Conservation (phyloP, 2,113 vertebrate species). For the Halcyon malimbica region DNA sequence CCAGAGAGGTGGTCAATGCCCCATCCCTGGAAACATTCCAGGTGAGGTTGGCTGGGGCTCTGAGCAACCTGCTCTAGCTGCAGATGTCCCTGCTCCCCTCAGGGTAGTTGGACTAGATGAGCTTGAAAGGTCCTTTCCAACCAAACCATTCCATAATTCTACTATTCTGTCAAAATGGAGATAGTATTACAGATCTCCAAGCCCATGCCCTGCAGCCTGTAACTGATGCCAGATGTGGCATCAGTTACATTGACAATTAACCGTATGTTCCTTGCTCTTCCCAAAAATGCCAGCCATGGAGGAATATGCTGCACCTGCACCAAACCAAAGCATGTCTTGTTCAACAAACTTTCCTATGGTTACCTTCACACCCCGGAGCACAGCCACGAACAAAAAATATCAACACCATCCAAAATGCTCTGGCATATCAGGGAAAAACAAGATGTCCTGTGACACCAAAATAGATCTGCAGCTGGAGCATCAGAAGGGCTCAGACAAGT, state of each 20-base stretch:
- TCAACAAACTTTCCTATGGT: not conserved
- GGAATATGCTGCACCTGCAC: not conserved
- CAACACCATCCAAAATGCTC: too few relatives aligned
- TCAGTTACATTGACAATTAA: rapidly evolving
- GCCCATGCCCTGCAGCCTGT: not conserved
- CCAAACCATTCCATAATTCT: not conserved
- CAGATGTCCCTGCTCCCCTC: not conserved
- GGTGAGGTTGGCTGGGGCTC: not conserved
- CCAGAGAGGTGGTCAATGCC: not conserved
- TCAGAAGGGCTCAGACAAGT: not conserved
- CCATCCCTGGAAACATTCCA: not conserved
- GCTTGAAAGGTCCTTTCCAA: not conserved
- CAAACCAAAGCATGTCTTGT: not conserved
- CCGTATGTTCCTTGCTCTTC: not conserved
- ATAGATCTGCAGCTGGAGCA: not conserved
- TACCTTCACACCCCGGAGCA: not conserved
- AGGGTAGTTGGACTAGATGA: not conserved
- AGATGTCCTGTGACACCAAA: not conserved
- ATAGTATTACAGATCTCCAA: rapidly evolving
- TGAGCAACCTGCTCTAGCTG: not conserved
- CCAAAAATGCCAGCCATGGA: not conserved
- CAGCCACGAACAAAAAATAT: not conserved
- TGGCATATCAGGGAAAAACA: not conserved
- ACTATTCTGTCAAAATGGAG: not conserved
- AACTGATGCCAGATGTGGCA: not conserved